Percentiles rank a stretch among this genome's conserved stretches.
These are phyloP conservation scores for Dasypus novemcinctus DNA, from an alignment of 2,113 vertebrate species.

Conservation along the genomic window DNA sequence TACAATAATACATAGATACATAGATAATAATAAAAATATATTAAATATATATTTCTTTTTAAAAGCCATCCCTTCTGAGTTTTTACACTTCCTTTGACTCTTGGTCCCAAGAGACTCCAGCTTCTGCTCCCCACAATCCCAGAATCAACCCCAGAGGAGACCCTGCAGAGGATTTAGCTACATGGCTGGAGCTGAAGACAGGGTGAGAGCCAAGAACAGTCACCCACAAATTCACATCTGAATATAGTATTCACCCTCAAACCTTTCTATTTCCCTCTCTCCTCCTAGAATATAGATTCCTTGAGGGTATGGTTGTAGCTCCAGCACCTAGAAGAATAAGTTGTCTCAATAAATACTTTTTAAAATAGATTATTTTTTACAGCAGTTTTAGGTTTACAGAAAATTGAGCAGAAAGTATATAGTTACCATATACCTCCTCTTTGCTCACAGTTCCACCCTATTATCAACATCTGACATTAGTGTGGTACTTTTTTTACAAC, in stretches of 20 bases:
- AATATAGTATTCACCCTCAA: neutral
- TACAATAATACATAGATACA: too few relatives aligned
- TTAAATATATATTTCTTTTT: too few relatives aligned
- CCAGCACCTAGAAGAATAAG: neutral
- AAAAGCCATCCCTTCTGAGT: neutral
- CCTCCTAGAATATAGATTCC: neutral
- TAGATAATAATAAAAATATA: too few relatives aligned
- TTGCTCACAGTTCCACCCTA: too few relatives aligned
- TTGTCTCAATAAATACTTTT: neutral
- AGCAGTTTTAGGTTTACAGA: too few relatives aligned
- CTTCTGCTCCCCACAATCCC: neutral
- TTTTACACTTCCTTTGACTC: neutral
- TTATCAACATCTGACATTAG: too few relatives aligned
- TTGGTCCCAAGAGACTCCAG: too few relatives aligned
- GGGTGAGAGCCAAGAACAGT: neutral
- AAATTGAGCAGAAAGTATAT: too few relatives aligned
- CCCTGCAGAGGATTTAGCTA: neutral
- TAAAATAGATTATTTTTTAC: too few relatives aligned
- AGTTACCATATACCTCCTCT: too few relatives aligned
- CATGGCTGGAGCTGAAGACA: neutral
- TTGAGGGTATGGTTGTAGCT: neutral
- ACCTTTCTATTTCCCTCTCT: neutral
- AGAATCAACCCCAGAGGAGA: neutral
- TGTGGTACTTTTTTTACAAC: too few relatives aligned
- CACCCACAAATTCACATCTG: neutral